These are phyloP conservation scores for Ridgeia piscesae DNA, from an alignment of 1,140 invertebrate genomes.

Conservation along the genomic window DNA sequence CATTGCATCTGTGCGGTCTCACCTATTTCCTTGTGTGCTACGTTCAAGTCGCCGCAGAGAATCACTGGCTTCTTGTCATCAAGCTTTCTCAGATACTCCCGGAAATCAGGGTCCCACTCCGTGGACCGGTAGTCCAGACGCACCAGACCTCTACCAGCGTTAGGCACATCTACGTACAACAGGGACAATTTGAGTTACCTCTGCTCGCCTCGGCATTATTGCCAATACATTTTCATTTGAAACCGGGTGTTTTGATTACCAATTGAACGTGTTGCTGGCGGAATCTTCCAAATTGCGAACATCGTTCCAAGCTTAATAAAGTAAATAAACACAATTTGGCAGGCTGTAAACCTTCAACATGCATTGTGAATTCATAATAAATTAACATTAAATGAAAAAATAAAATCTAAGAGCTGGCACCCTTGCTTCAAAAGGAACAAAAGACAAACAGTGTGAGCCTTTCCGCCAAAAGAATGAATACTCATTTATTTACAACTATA, in stretches of 20 bases:
- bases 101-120: constrained; percentile 86
- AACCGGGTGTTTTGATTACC: too few relatives aligned
- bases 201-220: too few relatives aligned
- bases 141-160: constrained; percentile 78
- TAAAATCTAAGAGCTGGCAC: too few relatives aligned
- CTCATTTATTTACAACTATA: too few relatives aligned
- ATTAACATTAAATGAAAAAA: too few relatives aligned
- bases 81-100: constrained; percentile 74
- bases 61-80: constrained; percentile 92
- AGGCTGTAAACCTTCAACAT: too few relatives aligned
- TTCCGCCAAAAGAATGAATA: neutral
- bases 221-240: too few relatives aligned
- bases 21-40: constrained; percentile 93
- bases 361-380: too few relatives aligned
- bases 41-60: constrained; percentile 95
- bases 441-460: neutral
- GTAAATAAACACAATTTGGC: too few relatives aligned
- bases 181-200: neutral
- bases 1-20: neutral
- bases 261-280: too few relatives aligned
- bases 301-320: too few relatives aligned
- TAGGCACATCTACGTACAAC: constrained; percentile 69
- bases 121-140: constrained; percentile 82
- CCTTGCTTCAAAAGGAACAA: neutral
- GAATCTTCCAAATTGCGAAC: too few relatives aligned